phyloP scores from a whole-genome alignment of 2,797 vertebrate genomes.

The Garrulus glandarius region DNA sequence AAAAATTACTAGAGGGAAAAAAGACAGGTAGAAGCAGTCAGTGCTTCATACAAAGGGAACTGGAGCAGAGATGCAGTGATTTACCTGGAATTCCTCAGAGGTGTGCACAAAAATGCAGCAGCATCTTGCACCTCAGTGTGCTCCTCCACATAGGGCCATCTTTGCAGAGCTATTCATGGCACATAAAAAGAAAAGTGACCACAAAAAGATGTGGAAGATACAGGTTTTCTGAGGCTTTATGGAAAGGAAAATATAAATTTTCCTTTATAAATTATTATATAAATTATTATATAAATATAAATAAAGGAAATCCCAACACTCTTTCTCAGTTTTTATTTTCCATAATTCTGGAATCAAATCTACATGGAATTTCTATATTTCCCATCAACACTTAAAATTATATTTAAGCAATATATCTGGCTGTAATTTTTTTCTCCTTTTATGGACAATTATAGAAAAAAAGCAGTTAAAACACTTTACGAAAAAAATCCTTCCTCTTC shows the following conservation, averaged over 20 bases:
- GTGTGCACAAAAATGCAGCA: neutral
- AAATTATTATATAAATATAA: no score
- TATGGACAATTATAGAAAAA: neutral
- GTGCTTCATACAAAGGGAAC: neutral
- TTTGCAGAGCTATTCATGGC: neutral
- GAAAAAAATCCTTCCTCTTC: neutral
- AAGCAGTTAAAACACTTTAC: neutral
- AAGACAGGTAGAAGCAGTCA: neutral
- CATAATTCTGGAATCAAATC: neutral
- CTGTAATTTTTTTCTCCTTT: neutral
- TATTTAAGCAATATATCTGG: neutral
- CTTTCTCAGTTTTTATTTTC: neutral
- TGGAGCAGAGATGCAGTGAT: neutral
- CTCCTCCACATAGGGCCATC: accelerated
- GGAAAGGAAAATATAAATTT: neutral
- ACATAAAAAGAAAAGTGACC: neutral
- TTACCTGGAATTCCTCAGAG: neutral
- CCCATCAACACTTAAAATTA: neutral
- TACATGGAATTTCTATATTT: neutral
- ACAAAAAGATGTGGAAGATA: neutral
- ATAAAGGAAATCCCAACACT: neutral
- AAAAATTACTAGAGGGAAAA: accelerated
- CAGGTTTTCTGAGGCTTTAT: neutral
- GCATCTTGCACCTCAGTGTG: neutral
- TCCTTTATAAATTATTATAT: no score